Evolutionary conservation across 1,140 invertebrate genomes (phyloP).

Genomic region (Bombus affinis): DNA sequence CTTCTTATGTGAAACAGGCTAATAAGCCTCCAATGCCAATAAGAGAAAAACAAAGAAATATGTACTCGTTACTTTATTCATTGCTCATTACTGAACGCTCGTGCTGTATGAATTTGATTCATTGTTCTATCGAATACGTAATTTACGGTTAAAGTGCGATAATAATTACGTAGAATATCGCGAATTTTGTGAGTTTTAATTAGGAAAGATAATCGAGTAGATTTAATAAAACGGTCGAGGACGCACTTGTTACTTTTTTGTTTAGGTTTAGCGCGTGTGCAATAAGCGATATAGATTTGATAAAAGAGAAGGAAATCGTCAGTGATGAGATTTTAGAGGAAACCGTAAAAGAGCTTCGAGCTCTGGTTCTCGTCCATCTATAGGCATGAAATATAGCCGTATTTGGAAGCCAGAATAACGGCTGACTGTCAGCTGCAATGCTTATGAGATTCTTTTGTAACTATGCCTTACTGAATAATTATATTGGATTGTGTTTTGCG

Average conservation of each 20-base stretch:
- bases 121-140: not conserved
- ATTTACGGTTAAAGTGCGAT: not conserved
- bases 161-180: not conserved
- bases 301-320: not conserved
- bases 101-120: not conserved
- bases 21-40: not conserved
- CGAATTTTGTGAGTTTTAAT: not conserved
- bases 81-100: not conserved
- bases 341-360: slow-evolving; percentile 23
- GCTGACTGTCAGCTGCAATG: not conserved
- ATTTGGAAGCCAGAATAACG: slow-evolving; percentile 41
- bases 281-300: not conserved
- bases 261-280: not conserved
- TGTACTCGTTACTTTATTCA: not conserved
- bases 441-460: not conserved
- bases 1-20: not conserved
- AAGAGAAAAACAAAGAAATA: not conserved
- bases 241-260: no score
- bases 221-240: not conserved
- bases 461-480: not conserved
- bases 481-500: not conserved
- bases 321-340: not conserved
- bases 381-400: not conserved
- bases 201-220: not conserved
- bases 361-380: slow-evolving; percentile 7